Percentiles rank a stretch among this genome's conserved stretches.
Evolutionary conservation across 2,888 invertebrate species (phyloP).

Genomic region (Limenitis camilla): DNA sequence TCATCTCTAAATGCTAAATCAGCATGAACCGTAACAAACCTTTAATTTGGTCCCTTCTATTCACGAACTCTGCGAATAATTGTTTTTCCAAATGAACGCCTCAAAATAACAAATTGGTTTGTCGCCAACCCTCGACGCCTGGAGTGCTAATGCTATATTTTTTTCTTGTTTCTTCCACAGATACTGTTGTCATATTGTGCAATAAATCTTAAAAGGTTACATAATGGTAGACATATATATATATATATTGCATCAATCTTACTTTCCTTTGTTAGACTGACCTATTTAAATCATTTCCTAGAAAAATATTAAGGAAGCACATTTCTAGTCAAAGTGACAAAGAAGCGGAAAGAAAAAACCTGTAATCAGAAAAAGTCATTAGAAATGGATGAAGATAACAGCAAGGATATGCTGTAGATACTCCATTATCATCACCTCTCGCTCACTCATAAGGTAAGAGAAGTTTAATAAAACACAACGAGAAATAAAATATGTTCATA

Average conservation of each 20-base stretch:
- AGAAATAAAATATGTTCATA: no score
- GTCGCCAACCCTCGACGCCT: constrained; percentile 39
- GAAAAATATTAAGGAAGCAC: no score
- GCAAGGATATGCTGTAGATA: no score
- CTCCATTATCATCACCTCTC: no score
- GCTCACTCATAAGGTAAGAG: no score
- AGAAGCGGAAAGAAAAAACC: no score
- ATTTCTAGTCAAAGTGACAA: no score
- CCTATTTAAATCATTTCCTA: no score
- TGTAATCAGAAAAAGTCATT: no score
- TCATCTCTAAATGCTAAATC: constrained; percentile 35
- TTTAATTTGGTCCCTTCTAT: constrained; percentile 61
- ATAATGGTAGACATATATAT: not conserved
- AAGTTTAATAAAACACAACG: no score
- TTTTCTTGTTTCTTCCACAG: constrained; percentile 17
- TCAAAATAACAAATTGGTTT: constrained; percentile 70
- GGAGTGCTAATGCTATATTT: constrained; percentile 20
- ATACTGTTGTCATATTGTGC: constrained; percentile 9
- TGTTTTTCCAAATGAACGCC: constrained; percentile 69
- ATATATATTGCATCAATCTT: not conserved
- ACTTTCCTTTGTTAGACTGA: no score
- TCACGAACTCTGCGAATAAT: constrained; percentile 48
- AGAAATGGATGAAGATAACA: no score
- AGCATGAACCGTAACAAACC: constrained; percentile 55
- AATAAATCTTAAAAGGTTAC: constrained; percentile 6